phyloP scores from a whole-genome alignment of 2,113 vertebrate genomes.

The Emydocephalus ijimae region DNA sequence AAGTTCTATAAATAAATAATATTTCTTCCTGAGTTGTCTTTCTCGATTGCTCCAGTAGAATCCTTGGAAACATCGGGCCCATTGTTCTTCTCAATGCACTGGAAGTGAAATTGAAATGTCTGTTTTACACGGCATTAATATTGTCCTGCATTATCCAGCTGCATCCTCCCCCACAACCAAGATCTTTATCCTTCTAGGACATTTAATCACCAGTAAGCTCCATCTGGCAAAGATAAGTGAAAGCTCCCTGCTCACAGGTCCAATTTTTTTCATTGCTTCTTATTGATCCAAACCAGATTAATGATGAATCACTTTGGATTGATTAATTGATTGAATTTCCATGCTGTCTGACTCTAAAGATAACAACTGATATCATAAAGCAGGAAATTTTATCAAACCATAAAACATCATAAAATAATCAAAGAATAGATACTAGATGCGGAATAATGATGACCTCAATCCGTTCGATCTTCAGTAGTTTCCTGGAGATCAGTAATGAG shows the following conservation, averaged over 20 bases:
- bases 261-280: background rate
- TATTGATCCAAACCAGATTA: background rate
- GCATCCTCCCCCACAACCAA: background rate
- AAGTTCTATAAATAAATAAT: background rate
- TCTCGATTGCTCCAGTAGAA: background rate
- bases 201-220: background rate
- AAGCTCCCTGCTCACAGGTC: background rate
- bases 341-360: background rate
- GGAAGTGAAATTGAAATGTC: background rate
- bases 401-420: background rate
- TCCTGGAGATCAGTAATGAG: background rate
- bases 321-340: background rate
- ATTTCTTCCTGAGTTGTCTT: background rate
- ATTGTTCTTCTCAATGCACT: background rate
- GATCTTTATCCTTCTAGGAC: background rate
- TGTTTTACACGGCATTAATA: background rate
- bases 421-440: background rate
- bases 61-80: background rate
- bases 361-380: background rate
- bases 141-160: background rate
- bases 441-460: background rate
- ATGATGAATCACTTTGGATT: background rate
- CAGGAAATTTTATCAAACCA: background rate
- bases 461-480: background rate
- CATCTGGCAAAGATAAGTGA: background rate